These are phyloP conservation scores for Buceros bicornis DNA, from an alignment of 2,797 vertebrate species.

Conservation along the genomic window DNA sequence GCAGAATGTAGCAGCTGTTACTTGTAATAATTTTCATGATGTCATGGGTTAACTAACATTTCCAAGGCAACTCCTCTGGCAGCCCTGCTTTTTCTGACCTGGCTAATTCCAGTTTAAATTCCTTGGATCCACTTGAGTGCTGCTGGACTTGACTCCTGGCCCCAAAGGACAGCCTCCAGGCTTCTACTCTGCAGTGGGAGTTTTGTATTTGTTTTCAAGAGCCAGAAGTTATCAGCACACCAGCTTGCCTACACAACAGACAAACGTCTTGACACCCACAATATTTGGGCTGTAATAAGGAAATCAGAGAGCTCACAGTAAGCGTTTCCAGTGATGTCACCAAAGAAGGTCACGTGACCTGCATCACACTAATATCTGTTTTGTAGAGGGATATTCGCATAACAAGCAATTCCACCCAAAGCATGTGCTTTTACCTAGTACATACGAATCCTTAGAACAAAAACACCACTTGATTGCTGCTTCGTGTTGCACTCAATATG, in stretches of 20 bases:
- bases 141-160: background rate
- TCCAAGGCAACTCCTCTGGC: background rate
- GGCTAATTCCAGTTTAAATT: background rate
- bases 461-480: background rate
- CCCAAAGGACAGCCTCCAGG: background rate
- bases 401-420: background rate
- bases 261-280: background rate
- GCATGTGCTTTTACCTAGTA: background rate
- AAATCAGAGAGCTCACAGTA: background rate
- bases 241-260: background rate
- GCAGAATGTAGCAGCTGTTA: background rate
- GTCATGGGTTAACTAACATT: background rate
- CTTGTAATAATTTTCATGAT: background rate
- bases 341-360: accelerated
- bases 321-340: background rate
- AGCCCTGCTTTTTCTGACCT: background rate
- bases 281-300: background rate
- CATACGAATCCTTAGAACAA: background rate
- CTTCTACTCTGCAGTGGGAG: background rate
- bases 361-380: background rate
- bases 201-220: background rate
- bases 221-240: background rate
- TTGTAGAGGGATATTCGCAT: background rate
- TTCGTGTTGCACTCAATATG: background rate
- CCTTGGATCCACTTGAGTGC: background rate